Base-by-base conservation (phyloP, 2,797 vertebrate genomes). In the Picus viridis region DNA sequence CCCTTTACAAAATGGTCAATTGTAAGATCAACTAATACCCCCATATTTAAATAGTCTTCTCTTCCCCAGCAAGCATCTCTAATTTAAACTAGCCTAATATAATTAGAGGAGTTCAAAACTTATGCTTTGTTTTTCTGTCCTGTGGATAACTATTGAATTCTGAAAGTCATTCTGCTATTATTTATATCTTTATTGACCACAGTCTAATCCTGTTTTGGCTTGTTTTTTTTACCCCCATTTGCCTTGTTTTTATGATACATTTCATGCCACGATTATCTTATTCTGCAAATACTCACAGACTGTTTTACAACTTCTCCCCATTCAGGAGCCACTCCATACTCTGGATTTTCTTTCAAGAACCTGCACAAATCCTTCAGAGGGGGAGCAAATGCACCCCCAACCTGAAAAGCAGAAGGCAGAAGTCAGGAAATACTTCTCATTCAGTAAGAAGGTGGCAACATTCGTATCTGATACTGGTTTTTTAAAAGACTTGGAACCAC, bases 261-360 rank as follows among this genome's bases (percentile, higher is more conserved):
- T 87, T 87, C 43, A 81, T 3, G 7, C n/a, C 65, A 80, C 0
- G 1, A 17, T 81, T 85, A 39, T 30, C 30, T 88, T 79, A 43
- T 26, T 83, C 56, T 80, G 49, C 32, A 95, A 85, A 92, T 97
- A 98, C 99, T 99, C 96, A 99, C 99, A 96, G 99, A 99, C 77
- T 99, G 99, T 92, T 99, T 99, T 79, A 99, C 99, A 63, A 99
- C 99, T 62, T 99, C 99, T 41, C 98, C 99, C 99, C 99, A 99
- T 94, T 99, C 99, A 43, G 99, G 99, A 85, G 99, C 99, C 75
- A 99, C 98, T 78, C 99, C 99, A n/a, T 99, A 99, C 94, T 99
- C 99, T 3, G 99, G 98, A 97, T 99, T 99, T 97, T 99, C 99
- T 97, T 99, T 99, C 84, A 99, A 98, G 97, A 99, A 99, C 83